A percentile compares a stretch with the other conserved stretches of the same genome.
Conservation (phyloP, 2,797 vertebrate species). For the Dallia pectoralis region DNA sequence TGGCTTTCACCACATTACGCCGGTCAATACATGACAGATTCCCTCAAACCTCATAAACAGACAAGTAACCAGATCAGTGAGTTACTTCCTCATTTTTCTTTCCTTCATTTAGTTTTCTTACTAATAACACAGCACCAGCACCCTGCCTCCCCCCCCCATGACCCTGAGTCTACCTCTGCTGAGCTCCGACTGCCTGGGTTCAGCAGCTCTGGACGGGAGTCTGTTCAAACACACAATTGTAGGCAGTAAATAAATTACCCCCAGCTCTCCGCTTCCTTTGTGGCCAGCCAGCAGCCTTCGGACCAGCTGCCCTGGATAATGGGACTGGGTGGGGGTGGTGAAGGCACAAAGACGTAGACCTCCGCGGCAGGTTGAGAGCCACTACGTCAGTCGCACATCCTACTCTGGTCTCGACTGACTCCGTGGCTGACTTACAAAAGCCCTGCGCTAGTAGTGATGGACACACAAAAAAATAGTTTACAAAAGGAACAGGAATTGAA, state of each 20-base stretch:
- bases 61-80: neutral
- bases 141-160: neutral
- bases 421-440: too few species aligned
- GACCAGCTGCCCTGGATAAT: neutral
- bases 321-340: neutral
- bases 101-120: neutral
- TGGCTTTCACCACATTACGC: too few species aligned
- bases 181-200: neutral
- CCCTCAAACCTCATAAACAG: neutral
- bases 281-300: neutral
- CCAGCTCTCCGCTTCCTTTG: neutral
- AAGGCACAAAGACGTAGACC: neutral
- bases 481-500: too few species aligned
- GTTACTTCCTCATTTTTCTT: neutral
- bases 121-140: neutral
- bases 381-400: neutral
- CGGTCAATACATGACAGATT: too few species aligned
- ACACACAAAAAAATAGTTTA: too few species aligned
- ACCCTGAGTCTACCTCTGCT: neutral
- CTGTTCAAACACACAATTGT: slow-evolving; percentile 4
- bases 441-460: too few species aligned
- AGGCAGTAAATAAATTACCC: neutral
- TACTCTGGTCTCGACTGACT: neutral
- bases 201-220: neutral
- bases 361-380: neutral